phyloP scores from a whole-genome alignment of 2,797 vertebrate genomes.

The Enoplosus armatus region DNA sequence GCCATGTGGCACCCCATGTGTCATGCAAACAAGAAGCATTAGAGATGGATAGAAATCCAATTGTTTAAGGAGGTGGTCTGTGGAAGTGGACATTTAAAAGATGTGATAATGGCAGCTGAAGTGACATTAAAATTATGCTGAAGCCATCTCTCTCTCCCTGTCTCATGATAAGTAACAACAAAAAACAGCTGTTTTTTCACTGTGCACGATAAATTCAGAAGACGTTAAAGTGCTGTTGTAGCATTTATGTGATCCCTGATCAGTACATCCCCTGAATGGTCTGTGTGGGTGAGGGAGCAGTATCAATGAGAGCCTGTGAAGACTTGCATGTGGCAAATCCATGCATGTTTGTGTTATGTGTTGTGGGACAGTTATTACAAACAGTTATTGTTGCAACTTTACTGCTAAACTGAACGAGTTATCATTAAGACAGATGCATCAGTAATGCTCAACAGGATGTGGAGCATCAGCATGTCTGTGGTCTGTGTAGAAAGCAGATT shows the following conservation, averaged over 20 bases:
- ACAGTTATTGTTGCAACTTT: not conserved
- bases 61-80: not conserved
- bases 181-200: not conserved
- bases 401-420: not conserved
- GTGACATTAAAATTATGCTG: not conserved
- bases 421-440: too few species aligned
- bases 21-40: not conserved
- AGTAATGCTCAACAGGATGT: constrained; percentile 10
- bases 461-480: not conserved
- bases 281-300: not conserved
- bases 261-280: not conserved
- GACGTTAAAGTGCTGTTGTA: not conserved
- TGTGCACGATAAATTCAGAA: not conserved
- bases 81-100: not conserved
- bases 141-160: not conserved
- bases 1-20: too few species aligned
- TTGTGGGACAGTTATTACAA: not conserved
- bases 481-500: constrained; percentile 23
- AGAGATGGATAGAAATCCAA: not conserved
- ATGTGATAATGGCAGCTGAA: not conserved
- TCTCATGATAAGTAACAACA: not conserved
- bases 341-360: not conserved
- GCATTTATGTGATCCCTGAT: constrained; percentile 6
- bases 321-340: not conserved
- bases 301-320: not conserved